Percentiles rank a stretch among this genome's conserved stretches.
phyloP scores from a whole-genome alignment of 2,888 invertebrate species.

The Drosophila neutralis region DNA sequence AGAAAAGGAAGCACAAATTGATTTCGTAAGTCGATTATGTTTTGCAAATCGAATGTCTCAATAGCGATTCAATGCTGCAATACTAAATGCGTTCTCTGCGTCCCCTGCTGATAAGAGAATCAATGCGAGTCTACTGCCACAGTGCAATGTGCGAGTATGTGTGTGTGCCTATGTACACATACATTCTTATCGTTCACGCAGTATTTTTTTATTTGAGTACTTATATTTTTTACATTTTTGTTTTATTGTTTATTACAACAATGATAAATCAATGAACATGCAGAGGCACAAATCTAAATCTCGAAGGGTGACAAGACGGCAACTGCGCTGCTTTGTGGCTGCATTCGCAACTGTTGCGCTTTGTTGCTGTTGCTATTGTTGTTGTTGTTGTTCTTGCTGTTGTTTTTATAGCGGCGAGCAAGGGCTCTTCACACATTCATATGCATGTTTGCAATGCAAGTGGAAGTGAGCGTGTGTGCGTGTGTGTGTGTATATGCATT shows the following conservation, averaged over 20 bases:
- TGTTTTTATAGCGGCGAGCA: conserved; percentile 48
- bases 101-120: conserved; percentile 47
- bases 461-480: neutral
- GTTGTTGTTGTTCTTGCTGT: conserved; percentile 38
- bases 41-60: conserved; percentile 67
- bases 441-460: conserved; percentile 14
- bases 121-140: neutral
- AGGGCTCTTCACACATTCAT: conserved; percentile 49
- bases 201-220: conserved; percentile 23
- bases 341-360: conserved; percentile 70
- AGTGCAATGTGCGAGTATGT: neutral
- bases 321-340: conserved; percentile 47
- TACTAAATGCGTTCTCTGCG: conserved; percentile 48
- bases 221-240: conserved; percentile 15
- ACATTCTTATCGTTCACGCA: conserved; percentile 38
- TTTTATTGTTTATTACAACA: conserved; percentile 21
- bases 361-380: conserved; percentile 23
- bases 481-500: conserved; percentile 32
- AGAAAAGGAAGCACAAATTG: conserved; percentile 41
- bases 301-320: conserved; percentile 33
- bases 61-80: conserved; percentile 57
- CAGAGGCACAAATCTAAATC: conserved; percentile 31
- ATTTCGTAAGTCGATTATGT: conserved; percentile 57
- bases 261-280: conserved; percentile 52
- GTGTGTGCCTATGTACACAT: conserved; percentile 4